Evolutionary conservation across 1,140 invertebrate species (phyloP).

Genomic region (Caligus rogercresseyi): DNA sequence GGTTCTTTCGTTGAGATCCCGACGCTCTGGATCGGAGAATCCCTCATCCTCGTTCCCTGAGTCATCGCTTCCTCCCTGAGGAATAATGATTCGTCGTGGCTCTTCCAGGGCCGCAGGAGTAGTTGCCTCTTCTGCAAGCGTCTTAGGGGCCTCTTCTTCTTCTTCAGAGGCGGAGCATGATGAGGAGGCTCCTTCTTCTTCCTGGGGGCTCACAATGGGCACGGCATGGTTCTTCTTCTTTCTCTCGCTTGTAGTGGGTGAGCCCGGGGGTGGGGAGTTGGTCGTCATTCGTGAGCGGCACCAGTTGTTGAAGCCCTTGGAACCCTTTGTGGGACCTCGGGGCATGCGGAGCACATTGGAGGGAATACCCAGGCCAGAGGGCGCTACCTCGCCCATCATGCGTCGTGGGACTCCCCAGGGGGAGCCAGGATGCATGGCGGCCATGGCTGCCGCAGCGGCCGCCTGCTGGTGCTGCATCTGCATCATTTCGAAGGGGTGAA

Average conservation of each 20-base stretch:
- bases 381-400: constrained; percentile 15
- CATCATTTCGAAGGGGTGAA: constrained; percentile 16
- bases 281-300: constrained; percentile 11
- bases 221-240: not conserved
- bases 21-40: not conserved
- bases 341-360: constrained; percentile 54
- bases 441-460: constrained; percentile 26
- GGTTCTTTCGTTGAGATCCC: not conserved
- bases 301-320: constrained; percentile 44
- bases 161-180: not conserved
- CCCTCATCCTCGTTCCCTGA: not conserved
- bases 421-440: constrained; percentile 27
- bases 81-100: not conserved
- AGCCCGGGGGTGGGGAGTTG: not conserved
- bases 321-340: constrained; percentile 55
- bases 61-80: not conserved
- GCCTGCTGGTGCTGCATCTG: constrained; percentile 25
- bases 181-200: not conserved
- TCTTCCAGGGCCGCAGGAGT: not conserved
- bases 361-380: constrained; percentile 25
- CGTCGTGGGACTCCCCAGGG: constrained; percentile 4
- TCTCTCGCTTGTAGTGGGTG: not conserved
- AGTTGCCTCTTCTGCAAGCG: not conserved
- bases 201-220: not conserved
- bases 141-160: not conserved